Conservation (phyloP, 1,140 invertebrate genomes). For the Hycleus phaleratus region DNA sequence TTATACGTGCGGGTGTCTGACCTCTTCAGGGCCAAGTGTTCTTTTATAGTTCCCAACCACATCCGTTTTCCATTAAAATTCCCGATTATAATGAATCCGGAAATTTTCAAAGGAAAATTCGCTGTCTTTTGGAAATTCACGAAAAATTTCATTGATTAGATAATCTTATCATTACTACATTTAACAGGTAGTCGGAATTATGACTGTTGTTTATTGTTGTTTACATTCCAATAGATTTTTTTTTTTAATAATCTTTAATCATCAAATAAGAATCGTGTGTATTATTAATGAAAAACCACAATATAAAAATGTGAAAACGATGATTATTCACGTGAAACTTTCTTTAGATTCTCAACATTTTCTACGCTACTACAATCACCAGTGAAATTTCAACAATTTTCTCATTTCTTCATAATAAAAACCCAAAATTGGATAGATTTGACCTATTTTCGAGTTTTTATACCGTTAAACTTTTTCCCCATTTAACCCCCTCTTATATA, state of each 20-base stretch:
- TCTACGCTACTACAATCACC: slow-evolving; percentile 8
- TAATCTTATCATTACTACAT: background rate
- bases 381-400: slow-evolving; percentile 12
- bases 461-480: slow-evolving; percentile 11
- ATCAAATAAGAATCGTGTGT: no score
- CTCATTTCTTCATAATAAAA: slow-evolving; percentile 14
- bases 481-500: background rate
- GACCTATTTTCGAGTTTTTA: slow-evolving; percentile 14
- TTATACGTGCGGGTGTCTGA: slow-evolving; percentile 17
- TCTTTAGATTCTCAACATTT: slow-evolving; percentile 18
- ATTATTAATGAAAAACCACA: background rate
- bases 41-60: slow-evolving; percentile 12
- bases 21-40: slow-evolving; percentile 14
- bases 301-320: slow-evolving; percentile 8
- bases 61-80: slow-evolving; percentile 8
- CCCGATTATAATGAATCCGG: no score
- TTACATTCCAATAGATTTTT: no score
- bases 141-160: background rate
- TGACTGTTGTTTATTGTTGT: background rate
- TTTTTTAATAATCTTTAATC: no score
- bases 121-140: no score
- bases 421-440: slow-evolving; percentile 2
- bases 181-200: background rate
- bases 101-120: no score
- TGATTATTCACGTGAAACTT: slow-evolving; percentile 9